Percentiles rank a stretch among this genome's conserved stretches.
Conservation (phyloP, 2,888 invertebrate species). For the Sepiola atlantica region DNA sequence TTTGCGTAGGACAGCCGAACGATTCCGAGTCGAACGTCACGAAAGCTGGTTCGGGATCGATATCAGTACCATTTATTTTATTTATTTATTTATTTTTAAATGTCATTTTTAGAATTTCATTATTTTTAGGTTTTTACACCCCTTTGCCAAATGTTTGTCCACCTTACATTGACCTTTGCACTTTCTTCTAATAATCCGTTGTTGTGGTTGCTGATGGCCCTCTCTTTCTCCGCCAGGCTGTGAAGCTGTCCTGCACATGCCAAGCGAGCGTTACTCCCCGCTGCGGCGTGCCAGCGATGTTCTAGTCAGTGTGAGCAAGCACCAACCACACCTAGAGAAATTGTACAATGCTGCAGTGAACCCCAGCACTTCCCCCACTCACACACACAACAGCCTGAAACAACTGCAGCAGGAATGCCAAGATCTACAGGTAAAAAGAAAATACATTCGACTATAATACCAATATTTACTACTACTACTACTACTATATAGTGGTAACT, state of each 20-base stretch:
- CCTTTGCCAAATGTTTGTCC: neutral
- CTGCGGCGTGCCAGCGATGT: constrained; percentile 92
- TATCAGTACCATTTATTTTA: too few species aligned
- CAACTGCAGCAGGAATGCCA: constrained; percentile 87
- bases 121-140: neutral
- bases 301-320: constrained; percentile 73
- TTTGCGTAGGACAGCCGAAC: too few species aligned
- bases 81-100: too few species aligned
- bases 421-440: constrained; percentile 80
- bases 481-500: constrained; percentile 10
- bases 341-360: constrained; percentile 79
- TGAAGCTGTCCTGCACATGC: constrained; percentile 73
- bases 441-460: neutral
- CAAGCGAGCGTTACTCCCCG: constrained; percentile 88
- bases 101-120: neutral
- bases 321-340: constrained; percentile 73
- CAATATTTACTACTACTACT: neutral
- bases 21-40: too few species aligned
- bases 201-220: neutral
- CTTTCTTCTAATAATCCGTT: too few species aligned
- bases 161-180: neutral
- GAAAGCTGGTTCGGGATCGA: too few species aligned
- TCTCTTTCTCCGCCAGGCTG: constrained; percentile 1
- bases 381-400: constrained; percentile 74
- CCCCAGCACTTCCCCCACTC: constrained; percentile 56